Evolutionary conservation across 2,888 invertebrate genomes (phyloP), one percentile per base, ranked within the genome.

Genomic region (Stenurella melanura): DNA sequence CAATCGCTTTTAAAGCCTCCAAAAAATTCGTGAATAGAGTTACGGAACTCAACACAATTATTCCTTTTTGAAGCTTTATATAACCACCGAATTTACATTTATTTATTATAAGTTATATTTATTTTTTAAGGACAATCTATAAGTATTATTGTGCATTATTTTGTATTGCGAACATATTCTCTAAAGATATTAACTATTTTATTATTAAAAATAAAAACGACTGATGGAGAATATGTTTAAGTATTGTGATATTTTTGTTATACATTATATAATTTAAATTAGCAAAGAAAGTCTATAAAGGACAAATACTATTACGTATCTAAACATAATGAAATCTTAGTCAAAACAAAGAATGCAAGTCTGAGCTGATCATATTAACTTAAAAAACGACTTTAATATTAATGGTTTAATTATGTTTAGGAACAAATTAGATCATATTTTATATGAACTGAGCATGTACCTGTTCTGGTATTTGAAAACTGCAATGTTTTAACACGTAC

Each of bases 231-330:
- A 78, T 76, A 79, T 75, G 74, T 79, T 74, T 68, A 75, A 72
- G 19, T 74, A 74, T 80, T 80, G 80, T 80, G 80, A 80, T 80
- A 80, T 79, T 80, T 76, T 71, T 69, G 74, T 78, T 78, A 60
- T 54, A 60, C 64, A 69, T 71, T 70, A 34, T 70, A 73, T 74
- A 78, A 66, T 76, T 76, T 73, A 73, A 50, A 58, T 61, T 63
- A 68, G 69, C 63, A 63, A 54, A 58, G 34, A 71, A 54, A 30
- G 56, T 61, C 69, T 69, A 54, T 30, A 61, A 61, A 19, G 56
- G 63, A 50, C 60, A 54, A 54, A 60, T 1, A 21, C 58, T 73
- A 58, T 19, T 66, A 30, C 30, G 19, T 38, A 64, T 56, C 50
- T 18, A 54, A 34, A 69, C 17, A 50, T 50, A 50, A 54, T 26